These are phyloP conservation scores for Epinotia bilunana DNA, from an alignment of 2,888 invertebrate genomes.

Conservation along the genomic window DNA sequence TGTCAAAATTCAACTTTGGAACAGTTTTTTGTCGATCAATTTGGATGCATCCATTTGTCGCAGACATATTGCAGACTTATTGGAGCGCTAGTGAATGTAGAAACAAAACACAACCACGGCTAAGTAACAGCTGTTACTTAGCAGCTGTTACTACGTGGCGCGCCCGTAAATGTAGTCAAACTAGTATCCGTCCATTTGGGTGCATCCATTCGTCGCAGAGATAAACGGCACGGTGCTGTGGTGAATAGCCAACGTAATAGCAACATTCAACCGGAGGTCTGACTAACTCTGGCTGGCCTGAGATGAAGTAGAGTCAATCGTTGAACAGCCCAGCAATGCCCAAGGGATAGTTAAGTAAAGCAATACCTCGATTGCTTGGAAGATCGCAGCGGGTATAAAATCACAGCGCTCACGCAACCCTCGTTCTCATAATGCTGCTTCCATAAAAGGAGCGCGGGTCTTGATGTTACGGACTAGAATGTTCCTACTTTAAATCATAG, in stretches of 20 bases:
- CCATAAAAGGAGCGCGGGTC: constrained; percentile 55
- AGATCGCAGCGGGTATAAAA: constrained; percentile 59
- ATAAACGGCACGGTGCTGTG: too few species aligned
- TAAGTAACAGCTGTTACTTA: too few species aligned
- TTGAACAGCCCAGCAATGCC: constrained; percentile 19
- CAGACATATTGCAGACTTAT: too few species aligned
- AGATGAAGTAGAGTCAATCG: neutral
- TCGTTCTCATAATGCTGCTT: constrained; percentile 67
- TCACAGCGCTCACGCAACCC: constrained; percentile 65
- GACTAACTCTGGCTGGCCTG: neutral
- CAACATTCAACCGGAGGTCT: neutral
- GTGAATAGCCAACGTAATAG: neutral
- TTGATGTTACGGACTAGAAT: constrained; percentile 56
- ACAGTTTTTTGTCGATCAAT: too few species aligned
- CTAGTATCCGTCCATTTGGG: too few species aligned
- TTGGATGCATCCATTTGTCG: too few species aligned
- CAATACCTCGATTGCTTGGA: constrained; percentile 44
- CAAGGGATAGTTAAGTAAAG: constrained; percentile 40
- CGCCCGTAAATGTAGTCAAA: too few species aligned
- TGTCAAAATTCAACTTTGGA: too few species aligned
- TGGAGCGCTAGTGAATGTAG: too few species aligned
- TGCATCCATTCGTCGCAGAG: too few species aligned
- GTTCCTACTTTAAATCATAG: constrained; percentile 50
- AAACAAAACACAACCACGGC: too few species aligned
- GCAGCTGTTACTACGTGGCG: too few species aligned